These are phyloP conservation scores for Lanius collurio DNA, from an alignment of 2,113 vertebrate genomes.

Conservation along the genomic window DNA sequence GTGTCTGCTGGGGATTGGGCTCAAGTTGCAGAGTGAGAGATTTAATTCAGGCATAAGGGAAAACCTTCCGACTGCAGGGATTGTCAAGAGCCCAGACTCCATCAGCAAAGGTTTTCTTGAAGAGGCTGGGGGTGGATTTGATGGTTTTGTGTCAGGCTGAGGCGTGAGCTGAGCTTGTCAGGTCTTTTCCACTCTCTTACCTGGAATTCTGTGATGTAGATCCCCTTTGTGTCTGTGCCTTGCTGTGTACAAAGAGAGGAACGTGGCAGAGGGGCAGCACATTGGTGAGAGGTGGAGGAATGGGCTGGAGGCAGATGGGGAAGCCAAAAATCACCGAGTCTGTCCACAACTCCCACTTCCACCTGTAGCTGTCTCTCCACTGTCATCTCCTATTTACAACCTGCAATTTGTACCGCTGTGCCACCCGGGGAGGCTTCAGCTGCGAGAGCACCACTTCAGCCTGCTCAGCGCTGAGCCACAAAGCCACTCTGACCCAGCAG, in stretches of 20 bases:
- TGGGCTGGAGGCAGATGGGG: not conserved
- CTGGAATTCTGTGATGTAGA: not conserved
- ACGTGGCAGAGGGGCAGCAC: not conserved
- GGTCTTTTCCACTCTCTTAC: not conserved
- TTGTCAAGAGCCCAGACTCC: not conserved
- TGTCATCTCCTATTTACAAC: not conserved
- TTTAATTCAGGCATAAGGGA: not conserved
- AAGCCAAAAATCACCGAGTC: not conserved
- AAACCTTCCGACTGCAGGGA: not conserved
- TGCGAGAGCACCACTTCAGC: not conserved
- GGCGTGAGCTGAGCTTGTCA: not conserved
- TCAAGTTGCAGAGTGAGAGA: not conserved
- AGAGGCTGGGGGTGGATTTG: not conserved
- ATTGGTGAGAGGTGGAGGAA: not conserved
- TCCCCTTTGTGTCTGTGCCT: not conserved
- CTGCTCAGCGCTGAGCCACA: not conserved
- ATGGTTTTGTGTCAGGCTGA: not conserved
- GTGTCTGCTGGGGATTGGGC: not conserved
- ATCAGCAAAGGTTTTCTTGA: not conserved
- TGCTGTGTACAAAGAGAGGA: not conserved
- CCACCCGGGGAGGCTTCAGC: not conserved
- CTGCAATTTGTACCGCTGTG: accelerated
- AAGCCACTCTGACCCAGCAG: not conserved
- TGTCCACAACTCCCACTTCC: not conserved
- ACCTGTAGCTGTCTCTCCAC: not conserved